Base-by-base conservation (phyloP, 2,797 vertebrate species). In the Takifugu rubripes region DNA sequence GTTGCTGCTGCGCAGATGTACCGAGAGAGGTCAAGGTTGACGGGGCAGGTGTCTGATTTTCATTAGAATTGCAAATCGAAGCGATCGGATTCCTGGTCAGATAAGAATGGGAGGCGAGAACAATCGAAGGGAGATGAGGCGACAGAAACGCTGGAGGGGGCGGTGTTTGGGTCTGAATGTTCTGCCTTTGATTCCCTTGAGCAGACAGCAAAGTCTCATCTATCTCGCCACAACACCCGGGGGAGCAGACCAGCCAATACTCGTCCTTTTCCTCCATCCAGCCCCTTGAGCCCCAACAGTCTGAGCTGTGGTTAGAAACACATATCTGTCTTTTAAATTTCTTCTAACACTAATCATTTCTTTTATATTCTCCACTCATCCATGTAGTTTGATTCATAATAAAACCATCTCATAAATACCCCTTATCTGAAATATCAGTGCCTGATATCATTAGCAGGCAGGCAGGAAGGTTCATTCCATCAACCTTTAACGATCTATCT, bases 61-160 rank as follows among this genome's bases (percentile, higher is more conserved):
- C 94, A 97, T 96, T 94, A 93, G 94, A 94, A 94, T 92, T 94
- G 92, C 91, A 95, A 93, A 94, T 94, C 88, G 78, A 84, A 77
- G 87, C 65, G 81, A 84, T 86, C 71, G 82, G 90, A 92, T 85
- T 84, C 90, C 90, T 70, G 82, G 94, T 93, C 92, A 90, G 92
- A 93, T 94, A 94, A 96, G 74, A 66, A 33, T 52, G 67, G 70
- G 74, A 80, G 60, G 65, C 5, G 66, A 66, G 76, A 75, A 82
- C 75, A 81, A 78, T 74, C 59, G 61, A 57, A 49, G 33, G 53
- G 61, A 59, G 52, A 11, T 44, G 52, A 26, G 59, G 42, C 65
- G 70, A 62, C 17, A 12, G 53, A 40, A 53, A 48, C 2, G 55
- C 62, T 56, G 58, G 55, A 72, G 64, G 68, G 68, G 68, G 60